Percentiles rank a stretch among this genome's conserved stretches.
phyloP scores from a whole-genome alignment of 2,797 vertebrate genomes.

The Tauraco hartlaubi region DNA sequence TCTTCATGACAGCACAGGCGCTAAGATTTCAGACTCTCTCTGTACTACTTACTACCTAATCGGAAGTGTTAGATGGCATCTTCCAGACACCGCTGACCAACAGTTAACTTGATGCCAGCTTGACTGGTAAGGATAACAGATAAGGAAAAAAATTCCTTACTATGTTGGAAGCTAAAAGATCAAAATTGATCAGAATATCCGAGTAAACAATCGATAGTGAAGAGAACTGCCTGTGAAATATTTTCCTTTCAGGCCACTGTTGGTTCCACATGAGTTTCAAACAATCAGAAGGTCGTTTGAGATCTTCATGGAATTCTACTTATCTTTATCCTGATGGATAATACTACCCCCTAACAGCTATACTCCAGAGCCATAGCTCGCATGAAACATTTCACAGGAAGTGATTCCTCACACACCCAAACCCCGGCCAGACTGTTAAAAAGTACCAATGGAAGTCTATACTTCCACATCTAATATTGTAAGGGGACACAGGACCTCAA shows the following conservation, averaged over 20 bases:
- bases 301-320: neutral
- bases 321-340: neutral
- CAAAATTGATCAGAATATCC: neutral
- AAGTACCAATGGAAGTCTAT: neutral
- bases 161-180: neutral
- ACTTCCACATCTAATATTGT: rapidly evolving
- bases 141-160: neutral
- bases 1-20: neutral
- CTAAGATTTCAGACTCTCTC: neutral
- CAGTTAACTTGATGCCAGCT: neutral
- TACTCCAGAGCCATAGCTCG: neutral
- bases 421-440: neutral
- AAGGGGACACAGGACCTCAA: neutral
- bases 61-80: neutral
- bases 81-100: neutral
- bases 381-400: neutral
- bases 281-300: neutral
- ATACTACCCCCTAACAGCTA: neutral
- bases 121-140: neutral
- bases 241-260: neutral
- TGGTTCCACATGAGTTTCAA: neutral
- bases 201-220: neutral
- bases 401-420: neutral
- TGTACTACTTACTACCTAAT: neutral
- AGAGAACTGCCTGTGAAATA: neutral